phyloP scores from a whole-genome alignment of 2,797 vertebrate species.

The Neostethus bicornis region DNA sequence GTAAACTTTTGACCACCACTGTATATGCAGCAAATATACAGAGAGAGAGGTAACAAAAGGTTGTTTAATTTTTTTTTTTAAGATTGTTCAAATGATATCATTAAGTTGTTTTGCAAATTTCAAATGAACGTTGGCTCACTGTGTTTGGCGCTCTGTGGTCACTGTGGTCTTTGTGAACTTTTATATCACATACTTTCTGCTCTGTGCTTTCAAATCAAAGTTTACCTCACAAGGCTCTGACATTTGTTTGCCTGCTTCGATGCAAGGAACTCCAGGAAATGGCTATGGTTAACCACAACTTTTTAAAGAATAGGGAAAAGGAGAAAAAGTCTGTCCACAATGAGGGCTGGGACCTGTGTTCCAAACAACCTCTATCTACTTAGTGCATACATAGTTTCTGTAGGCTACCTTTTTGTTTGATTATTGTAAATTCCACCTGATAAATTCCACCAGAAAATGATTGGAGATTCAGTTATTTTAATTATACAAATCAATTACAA shows the following conservation, averaged over 20 bases:
- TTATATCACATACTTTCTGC: slow-evolving; percentile 32
- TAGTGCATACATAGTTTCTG: slow-evolving; percentile 42
- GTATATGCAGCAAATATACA: too few relatives aligned
- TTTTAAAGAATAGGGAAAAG: slow-evolving; percentile 39
- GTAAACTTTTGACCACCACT: too few relatives aligned
- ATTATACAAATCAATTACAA: neutral
- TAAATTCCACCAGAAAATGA: slow-evolving; percentile 10
- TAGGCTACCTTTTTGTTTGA: neutral
- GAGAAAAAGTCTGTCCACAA: slow-evolving; percentile 48
- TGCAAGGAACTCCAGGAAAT: slow-evolving; percentile 71
- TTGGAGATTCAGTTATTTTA: neutral
- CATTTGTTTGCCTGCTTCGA: slow-evolving; percentile 54
- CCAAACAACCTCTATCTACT: slow-evolving; percentile 59
- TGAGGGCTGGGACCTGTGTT: slow-evolving; percentile 55
- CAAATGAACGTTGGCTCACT: slow-evolving; percentile 34
- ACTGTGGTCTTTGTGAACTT: slow-evolving; percentile 39
- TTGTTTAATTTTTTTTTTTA: slow-evolving; percentile 9
- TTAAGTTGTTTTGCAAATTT: slow-evolving; percentile 14
- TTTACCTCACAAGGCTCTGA: slow-evolving; percentile 44
- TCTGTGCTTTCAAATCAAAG: slow-evolving; percentile 51
- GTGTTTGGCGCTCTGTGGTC: slow-evolving; percentile 21
- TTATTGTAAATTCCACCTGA: slow-evolving; percentile 26
- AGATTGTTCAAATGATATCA: slow-evolving; percentile 28
- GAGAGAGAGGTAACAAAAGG: too few relatives aligned
- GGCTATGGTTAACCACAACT: slow-evolving; percentile 74